Percentiles rank a stretch among this genome's conserved stretches.
These are phyloP conservation scores for Neoseiulus cucumeris DNA, from an alignment of 1,140 invertebrate genomes.

Conservation along the genomic window DNA sequence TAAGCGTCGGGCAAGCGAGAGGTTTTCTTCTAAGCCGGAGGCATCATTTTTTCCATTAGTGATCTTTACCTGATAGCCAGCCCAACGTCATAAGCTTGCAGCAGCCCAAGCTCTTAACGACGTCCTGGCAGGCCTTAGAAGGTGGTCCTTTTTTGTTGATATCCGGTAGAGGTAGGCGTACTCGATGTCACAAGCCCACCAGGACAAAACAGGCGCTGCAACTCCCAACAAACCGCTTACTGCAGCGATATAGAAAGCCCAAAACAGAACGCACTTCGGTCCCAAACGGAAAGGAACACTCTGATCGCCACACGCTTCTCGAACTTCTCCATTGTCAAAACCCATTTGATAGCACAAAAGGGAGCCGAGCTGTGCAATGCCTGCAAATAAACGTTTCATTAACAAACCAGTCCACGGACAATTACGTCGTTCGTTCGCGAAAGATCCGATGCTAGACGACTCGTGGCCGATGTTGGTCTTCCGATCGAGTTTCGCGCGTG, in stretches of 20 bases:
- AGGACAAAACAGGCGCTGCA: not conserved
- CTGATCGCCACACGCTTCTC: not conserved
- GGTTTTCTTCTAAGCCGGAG: no score
- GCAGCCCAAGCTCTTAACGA: conserved; percentile 5
- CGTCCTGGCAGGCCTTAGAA: not conserved
- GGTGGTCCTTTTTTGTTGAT: conserved; percentile 9
- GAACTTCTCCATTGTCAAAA: not conserved
- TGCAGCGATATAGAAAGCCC: conserved; percentile 1
- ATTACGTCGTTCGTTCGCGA: no score
- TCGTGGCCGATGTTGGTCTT: no score
- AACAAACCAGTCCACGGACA: no score
- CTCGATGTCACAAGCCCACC: conserved; percentile 7
- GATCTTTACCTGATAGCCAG: conserved; percentile 1
- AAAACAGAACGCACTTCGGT: conserved; percentile 4
- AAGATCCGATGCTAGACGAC: no score
- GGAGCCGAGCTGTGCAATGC: not conserved
- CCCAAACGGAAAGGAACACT: not conserved
- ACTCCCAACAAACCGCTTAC: not conserved
- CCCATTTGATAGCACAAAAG: not conserved
- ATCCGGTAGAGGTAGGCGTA: conserved; percentile 9
- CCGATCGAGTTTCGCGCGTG: no score
- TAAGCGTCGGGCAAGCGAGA: no score
- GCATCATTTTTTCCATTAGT: no score
- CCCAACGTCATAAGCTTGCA: conserved; percentile 9
- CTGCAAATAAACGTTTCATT: not conserved